These are phyloP conservation scores for Aptenodytes forsteri DNA, from an alignment of 2,113 vertebrate genomes.

Conservation along the genomic window DNA sequence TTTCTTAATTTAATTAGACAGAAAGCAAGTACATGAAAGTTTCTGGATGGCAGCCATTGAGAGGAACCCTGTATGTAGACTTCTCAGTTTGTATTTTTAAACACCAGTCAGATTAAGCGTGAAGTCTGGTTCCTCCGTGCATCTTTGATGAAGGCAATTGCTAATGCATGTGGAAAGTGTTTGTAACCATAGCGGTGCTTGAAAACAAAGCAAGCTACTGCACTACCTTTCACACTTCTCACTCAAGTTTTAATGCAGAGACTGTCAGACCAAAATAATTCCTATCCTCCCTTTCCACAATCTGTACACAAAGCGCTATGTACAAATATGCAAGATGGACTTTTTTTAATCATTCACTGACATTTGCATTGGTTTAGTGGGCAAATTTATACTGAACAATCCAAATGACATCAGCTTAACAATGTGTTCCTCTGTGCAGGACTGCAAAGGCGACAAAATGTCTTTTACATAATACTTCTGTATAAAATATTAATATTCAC, in stretches of 20 bases:
- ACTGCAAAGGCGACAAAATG: conserved; percentile 34
- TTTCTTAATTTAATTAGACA: background rate
- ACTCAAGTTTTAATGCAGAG: background rate
- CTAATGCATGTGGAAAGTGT: conserved; percentile 38
- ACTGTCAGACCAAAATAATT: background rate
- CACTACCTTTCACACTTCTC: background rate
- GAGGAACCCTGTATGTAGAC: background rate
- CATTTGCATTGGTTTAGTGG: background rate
- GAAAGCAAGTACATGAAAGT: background rate
- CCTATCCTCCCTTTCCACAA: background rate
- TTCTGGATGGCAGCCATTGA: background rate
- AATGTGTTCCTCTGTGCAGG: background rate
- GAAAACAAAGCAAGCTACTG: background rate
- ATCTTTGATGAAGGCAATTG: conserved; percentile 38
- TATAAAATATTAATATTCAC: conserved; percentile 29
- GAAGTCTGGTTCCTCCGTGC: background rate
- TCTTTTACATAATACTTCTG: conserved; percentile 24
- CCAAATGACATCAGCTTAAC: background rate
- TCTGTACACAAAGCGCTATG: background rate
- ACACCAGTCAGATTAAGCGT: background rate
- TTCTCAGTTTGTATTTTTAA: conserved; percentile 21
- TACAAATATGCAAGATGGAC: background rate
- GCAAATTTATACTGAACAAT: background rate
- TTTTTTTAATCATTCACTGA: background rate
- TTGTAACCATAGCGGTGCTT: background rate